Percentiles rank a stretch among this genome's conserved stretches.
These are phyloP conservation scores for Crossocerus cetratus DNA, from an alignment of 2,888 invertebrate genomes.

Conservation along the genomic window DNA sequence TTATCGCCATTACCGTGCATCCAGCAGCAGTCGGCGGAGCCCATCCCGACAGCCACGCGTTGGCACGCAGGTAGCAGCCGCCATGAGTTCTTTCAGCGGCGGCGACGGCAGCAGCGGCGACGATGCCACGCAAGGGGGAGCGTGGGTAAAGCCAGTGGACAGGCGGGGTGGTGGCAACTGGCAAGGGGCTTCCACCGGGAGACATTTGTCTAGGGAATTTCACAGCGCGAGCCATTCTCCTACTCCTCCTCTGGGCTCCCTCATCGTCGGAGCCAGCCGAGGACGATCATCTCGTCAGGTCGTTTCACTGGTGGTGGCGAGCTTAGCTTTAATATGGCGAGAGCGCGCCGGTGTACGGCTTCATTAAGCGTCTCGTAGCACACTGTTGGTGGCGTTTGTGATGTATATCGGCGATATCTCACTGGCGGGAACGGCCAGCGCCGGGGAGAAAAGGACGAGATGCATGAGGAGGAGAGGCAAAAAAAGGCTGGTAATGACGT, in stretches of 20 bases:
- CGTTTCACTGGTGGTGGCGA: slow-evolving; percentile 40
- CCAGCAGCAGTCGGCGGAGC: slow-evolving; percentile 46
- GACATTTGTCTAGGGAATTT: slow-evolving; percentile 62
- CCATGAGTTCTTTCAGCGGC: slow-evolving; percentile 30
- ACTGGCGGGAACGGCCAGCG: slow-evolving; percentile 41
- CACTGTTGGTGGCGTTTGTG: slow-evolving; percentile 71
- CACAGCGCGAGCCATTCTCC: slow-evolving; percentile 49
- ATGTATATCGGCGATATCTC: slow-evolving; percentile 72
- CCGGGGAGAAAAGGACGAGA: slow-evolving; percentile 26
- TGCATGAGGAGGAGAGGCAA: slow-evolving; percentile 49
- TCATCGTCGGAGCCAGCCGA: slow-evolving; percentile 27
- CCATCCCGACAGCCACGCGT: slow-evolving; percentile 55
- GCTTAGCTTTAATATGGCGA: slow-evolving; percentile 45
- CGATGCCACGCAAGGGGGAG: no score
- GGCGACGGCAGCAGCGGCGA: no score
- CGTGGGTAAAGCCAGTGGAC: slow-evolving; percentile 8
- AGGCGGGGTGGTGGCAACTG: slow-evolving; percentile 40
- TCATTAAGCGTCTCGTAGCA: slow-evolving; percentile 63
- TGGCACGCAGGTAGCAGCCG: slow-evolving; percentile 35
- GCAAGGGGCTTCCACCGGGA: slow-evolving; percentile 43
- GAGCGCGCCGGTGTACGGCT: slow-evolving; percentile 56
- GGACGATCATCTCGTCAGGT: slow-evolving; percentile 52
- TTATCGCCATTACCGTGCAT: slow-evolving; percentile 61
- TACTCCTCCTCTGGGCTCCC: slow-evolving; percentile 8
- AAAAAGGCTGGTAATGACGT: slow-evolving; percentile 72